Conservation (phyloP, 2,113 vertebrate genomes). For the Lathamus discolor region DNA sequence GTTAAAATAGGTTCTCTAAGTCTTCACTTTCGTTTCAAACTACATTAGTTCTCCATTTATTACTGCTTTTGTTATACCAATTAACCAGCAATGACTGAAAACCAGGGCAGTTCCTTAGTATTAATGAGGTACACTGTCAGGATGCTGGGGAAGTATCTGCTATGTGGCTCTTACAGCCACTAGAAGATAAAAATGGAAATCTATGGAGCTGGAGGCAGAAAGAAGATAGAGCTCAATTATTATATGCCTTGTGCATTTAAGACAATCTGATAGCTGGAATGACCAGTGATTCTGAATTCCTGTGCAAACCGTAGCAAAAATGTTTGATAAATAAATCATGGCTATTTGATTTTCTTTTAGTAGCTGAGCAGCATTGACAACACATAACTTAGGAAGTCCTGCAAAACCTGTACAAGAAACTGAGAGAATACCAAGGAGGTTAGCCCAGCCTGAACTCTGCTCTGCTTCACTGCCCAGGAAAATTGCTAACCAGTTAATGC, state of each 20-base stretch:
- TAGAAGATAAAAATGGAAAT: neutral
- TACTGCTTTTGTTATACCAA: neutral
- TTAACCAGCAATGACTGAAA: neutral
- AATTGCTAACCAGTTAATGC: slow-evolving; percentile 10
- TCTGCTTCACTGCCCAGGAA: slow-evolving; percentile 33
- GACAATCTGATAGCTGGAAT: neutral
- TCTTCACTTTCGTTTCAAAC: neutral
- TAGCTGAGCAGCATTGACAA: neutral
- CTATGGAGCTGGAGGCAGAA: neutral
- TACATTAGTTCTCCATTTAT: neutral
- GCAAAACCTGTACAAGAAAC: neutral
- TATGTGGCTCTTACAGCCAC: neutral
- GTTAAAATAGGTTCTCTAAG: neutral
- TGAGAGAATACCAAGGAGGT: neutral
- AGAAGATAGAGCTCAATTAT: neutral
- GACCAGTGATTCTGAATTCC: neutral
- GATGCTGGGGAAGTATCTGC: neutral
- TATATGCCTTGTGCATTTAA: neutral
- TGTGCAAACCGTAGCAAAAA: neutral
- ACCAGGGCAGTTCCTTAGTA: neutral
- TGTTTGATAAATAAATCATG: slow-evolving; percentile 33
- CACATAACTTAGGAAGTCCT: neutral
- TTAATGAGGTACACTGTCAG: neutral
- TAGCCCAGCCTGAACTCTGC: slow-evolving; percentile 1
- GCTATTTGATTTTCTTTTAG: slow-evolving; percentile 32